phyloP scores from a whole-genome alignment of 2,888 invertebrate genomes.

The Eudasyphora cyanicolor region DNA sequence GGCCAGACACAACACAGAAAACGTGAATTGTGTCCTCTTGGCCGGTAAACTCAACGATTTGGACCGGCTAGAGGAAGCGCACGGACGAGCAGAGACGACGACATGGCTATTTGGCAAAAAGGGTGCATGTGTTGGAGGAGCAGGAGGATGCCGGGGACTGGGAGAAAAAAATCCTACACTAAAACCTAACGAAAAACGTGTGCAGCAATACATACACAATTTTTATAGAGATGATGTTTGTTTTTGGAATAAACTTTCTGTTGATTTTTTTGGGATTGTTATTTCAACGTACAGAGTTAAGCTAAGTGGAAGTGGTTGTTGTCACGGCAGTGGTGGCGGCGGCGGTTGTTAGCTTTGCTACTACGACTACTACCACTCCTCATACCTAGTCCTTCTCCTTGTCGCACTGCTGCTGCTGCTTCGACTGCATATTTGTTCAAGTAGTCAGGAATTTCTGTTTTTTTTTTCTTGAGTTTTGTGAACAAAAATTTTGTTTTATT shows the following conservation, averaged over 20 bases:
- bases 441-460: slow-evolving; percentile 64
- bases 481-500: slow-evolving; percentile 30
- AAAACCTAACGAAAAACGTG: slow-evolving; percentile 54
- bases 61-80: too few species aligned
- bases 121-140: too few species aligned
- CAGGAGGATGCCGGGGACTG: not conserved
- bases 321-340: not conserved
- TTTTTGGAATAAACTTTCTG: slow-evolving; percentile 46
- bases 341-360: not conserved
- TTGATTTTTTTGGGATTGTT: not conserved
- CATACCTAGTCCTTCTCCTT: too few species aligned
- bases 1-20: slow-evolving; percentile 61
- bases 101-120: too few species aligned
- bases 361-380: too few species aligned
- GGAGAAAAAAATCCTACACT: not conserved
- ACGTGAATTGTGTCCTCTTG: slow-evolving; percentile 59
- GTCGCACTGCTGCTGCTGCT: slow-evolving; percentile 10
- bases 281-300: not conserved
- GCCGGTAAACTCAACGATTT: slow-evolving; percentile 1
- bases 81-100: too few species aligned
- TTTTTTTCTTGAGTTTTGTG: slow-evolving; percentile 67
- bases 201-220: not conserved
- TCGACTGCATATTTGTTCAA: slow-evolving; percentile 54
- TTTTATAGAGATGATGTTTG: not conserved
- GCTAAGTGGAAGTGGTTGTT: not conserved